Base-by-base conservation (phyloP, 2,797 vertebrate genomes). In the Tauraco hartlaubi region DNA sequence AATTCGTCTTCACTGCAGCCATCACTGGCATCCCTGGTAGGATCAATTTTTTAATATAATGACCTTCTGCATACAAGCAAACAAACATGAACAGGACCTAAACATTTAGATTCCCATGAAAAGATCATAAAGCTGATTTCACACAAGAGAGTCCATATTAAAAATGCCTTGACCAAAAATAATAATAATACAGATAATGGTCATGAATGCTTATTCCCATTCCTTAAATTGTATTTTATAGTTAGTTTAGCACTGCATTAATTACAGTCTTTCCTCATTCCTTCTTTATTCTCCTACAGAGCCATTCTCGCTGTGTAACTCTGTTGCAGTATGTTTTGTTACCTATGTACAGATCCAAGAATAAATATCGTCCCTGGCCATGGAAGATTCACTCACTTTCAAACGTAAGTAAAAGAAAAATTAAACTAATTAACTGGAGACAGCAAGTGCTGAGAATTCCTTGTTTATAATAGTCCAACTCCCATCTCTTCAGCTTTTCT, bases 331-430 rank as follows among this genome's bases (percentile, higher is more conserved):
- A 66, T 1, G 0, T 80, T 90, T 81, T 83, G 49, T 67, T 78
- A 86, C 82, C 66, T 58, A 6, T 11, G 13, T 62, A 86, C 58
- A 76, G 44, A 74, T 76, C 39, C 44, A 78, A 72, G 85, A 84
- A 79, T 56, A 85, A 64, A 67, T 84, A 83, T 84, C 80, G 71
- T 58, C 35, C 43, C 25, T 43, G 54, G 12, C 19, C 35, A 3
- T 68, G 66, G 39, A 94, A 87, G 77, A 77, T 68, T 90, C 90
- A 73, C 58, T 88, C 62, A 69, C 37, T 92, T 85, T 84, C 35
- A 80, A 74, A 91, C 25, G 25, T 88, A 92, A 94, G 90, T 78
- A 82, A 73, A 90, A 72, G 39, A 96, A 94, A 39, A 94, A 39
- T 58, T 2, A 76, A 92, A 71, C 25, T 14, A 41, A 44, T 59